Conservation (phyloP, 2,113 vertebrate species). For the Datnioides undecimradiatus region DNA sequence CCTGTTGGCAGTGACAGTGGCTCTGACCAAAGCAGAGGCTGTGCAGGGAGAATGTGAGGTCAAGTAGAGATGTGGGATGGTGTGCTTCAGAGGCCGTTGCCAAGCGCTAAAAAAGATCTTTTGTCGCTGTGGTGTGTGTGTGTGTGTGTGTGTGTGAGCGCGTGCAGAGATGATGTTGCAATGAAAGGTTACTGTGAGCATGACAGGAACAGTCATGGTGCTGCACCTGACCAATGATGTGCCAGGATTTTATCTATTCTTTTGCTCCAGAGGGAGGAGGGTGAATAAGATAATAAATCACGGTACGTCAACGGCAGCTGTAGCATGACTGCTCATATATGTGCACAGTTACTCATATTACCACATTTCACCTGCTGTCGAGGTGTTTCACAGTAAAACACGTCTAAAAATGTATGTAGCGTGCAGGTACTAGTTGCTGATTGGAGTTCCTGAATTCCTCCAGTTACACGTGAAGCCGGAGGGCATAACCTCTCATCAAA, state of each 20-base stretch:
- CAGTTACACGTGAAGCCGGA: conserved; percentile 2
- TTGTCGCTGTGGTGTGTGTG: conserved; percentile 17
- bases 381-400: neutral
- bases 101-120: conserved; percentile 19
- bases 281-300: conserved; percentile 38
- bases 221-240: conserved; percentile 40
- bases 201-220: conserved; percentile 50
- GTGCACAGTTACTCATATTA: neutral
- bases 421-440: neutral
- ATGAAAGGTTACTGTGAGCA: conserved; percentile 48
- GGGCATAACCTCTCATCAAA: conserved; percentile 42
- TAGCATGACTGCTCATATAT: conserved; percentile 29
- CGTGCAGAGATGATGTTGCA: conserved; percentile 41
- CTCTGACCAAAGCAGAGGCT: conserved; percentile 30
- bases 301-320: conserved; percentile 20
- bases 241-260: conserved; percentile 24
- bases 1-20: conserved; percentile 21
- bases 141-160: neutral
- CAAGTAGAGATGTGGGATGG: conserved; percentile 29
- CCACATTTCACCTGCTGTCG: conserved; percentile 44
- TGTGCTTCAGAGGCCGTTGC: conserved; percentile 25
- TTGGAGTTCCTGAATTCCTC: conserved; percentile 13
- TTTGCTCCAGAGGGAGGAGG: conserved; percentile 12
- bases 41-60: conserved; percentile 32
- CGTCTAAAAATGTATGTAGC: neutral